These are phyloP conservation scores for Pelosia muscerda DNA, from an alignment of 2,888 invertebrate species.

Conservation along the genomic window DNA sequence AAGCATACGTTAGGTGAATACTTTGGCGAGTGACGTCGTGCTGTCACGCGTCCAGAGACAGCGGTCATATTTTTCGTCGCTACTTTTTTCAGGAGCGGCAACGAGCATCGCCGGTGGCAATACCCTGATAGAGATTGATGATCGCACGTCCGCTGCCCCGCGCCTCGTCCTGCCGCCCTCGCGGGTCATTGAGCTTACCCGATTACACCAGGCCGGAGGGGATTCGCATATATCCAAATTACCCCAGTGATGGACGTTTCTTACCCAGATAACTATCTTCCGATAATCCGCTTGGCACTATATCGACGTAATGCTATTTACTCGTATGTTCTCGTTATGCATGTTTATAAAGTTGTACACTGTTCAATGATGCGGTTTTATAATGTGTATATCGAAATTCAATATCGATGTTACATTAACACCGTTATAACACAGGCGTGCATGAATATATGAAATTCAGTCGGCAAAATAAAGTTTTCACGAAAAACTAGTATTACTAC, in stretches of 20 bases:
- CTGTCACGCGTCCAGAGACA: constrained; percentile 64
- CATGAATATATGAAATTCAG: constrained; percentile 31
- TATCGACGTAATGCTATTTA: constrained; percentile 45
- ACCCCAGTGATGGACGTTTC: constrained; percentile 82
- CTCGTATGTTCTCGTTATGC: constrained; percentile 35
- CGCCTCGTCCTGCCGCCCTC: constrained; percentile 54
- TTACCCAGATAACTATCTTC: constrained; percentile 74
- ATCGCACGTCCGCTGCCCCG: constrained; percentile 59
- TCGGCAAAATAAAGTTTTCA: constrained; percentile 21
- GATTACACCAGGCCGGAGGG: constrained; percentile 77
- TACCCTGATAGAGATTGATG: constrained; percentile 85
- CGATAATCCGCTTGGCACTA: constrained; percentile 60
- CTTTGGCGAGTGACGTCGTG: constrained; percentile 39
- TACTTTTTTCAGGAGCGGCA: constrained; percentile 71
- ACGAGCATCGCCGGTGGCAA: constrained; percentile 65
- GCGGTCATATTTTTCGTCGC: constrained; percentile 77
- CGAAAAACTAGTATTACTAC: constrained; percentile 8
- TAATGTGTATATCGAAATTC: constrained; percentile 47
- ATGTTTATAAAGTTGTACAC: constrained; percentile 35
- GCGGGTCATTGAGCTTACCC: constrained; percentile 77
- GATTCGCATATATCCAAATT: constrained; percentile 86
- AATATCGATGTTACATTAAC: constrained; percentile 46
- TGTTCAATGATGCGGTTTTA: constrained; percentile 41
- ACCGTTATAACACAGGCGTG: constrained; percentile 36
- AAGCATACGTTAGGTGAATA: constrained; percentile 39